Base-by-base conservation (phyloP, 2,113 vertebrate species). In the Furnarius figulus region DNA sequence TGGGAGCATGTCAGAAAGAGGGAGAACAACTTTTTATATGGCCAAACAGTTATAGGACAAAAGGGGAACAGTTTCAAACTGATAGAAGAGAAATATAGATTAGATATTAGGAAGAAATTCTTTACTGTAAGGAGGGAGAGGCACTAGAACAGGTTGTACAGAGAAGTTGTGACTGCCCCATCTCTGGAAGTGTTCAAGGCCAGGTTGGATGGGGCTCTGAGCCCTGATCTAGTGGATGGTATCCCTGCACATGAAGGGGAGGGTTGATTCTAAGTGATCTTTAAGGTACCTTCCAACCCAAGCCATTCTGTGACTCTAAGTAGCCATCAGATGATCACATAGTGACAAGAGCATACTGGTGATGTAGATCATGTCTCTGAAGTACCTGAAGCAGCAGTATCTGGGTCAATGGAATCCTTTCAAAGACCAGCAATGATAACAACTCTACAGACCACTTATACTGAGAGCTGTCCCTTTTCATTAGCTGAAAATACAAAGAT, bases 191-290 rank as follows among this genome's bases (percentile, higher is more conserved):
- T 17, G 39, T 30, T 75, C 20, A 67, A 74, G 39, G 18, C 10
- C 10, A 30, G 0, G 0, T 0, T 59, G 53, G 23, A 21, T n/a
- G 23, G 12, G 18, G 44, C 31, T 81, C 49, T 33, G 15, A 66
- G 44, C 37, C 19, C 27, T 37, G 16, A 25, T 40, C 46, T 75
- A 25, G 31, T 53, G 53, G 27, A 33, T n/a, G 13, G 20, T 20
- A 65, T 30, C 28, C 10, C 28, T 67, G 44, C 12, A n/a, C 46
- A 21, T 6, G 12, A 52, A 59, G 33, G 7, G 10, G 8, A 20
- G 22, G 28, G 46, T 1, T 75, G 53, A 28, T 61, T 39, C 37
- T 25, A 52, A 12, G 20, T 25, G 10, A 53, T 17, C 23, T n/a
- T 44, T 30, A 67, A 46, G 16, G 10, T 25, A n/a, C 46, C 39